These are phyloP conservation scores for Erethizon dorsatum DNA, from an alignment of 2,797 vertebrate species.

Conservation along the genomic window DNA sequence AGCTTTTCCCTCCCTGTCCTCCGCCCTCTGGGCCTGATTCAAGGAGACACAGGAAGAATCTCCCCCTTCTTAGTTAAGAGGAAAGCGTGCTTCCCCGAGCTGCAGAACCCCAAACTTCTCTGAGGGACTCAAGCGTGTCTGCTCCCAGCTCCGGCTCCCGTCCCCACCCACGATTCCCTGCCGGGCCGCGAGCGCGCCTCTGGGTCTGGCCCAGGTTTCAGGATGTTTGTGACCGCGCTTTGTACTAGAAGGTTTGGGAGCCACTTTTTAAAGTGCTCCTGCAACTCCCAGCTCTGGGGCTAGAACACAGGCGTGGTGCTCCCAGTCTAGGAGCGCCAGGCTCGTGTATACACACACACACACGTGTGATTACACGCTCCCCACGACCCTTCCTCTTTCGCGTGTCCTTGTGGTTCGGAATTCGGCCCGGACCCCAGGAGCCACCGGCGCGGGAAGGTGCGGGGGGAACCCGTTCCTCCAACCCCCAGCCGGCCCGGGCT, in stretches of 20 bases:
- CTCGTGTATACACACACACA: neutral
- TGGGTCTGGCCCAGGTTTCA: neutral
- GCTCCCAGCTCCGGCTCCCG: constrained; percentile 3
- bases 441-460: constrained; percentile 60
- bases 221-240: constrained; percentile 27
- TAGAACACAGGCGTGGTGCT: neutral
- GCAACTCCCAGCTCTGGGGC: neutral
- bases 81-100: neutral
- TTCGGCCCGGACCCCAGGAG: neutral
- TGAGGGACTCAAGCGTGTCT: neutral
- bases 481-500: constrained; percentile 82
- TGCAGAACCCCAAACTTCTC: constrained; percentile 18
- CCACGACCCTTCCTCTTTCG: neutral
- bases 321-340: neutral
- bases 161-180: neutral
- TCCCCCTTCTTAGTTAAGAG: constrained; percentile 38
- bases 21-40: neutral
- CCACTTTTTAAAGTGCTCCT: neutral
- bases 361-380: constrained; percentile 3
- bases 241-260: neutral
- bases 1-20: neutral
- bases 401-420: neutral
- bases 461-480: constrained; percentile 65
- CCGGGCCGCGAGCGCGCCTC: neutral
- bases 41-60: neutral